A percentile compares a stretch with the other conserved stretches of the same genome.
Conservation (phyloP, 2,113 vertebrate genomes). For the Herpetotheres cachinnans region DNA sequence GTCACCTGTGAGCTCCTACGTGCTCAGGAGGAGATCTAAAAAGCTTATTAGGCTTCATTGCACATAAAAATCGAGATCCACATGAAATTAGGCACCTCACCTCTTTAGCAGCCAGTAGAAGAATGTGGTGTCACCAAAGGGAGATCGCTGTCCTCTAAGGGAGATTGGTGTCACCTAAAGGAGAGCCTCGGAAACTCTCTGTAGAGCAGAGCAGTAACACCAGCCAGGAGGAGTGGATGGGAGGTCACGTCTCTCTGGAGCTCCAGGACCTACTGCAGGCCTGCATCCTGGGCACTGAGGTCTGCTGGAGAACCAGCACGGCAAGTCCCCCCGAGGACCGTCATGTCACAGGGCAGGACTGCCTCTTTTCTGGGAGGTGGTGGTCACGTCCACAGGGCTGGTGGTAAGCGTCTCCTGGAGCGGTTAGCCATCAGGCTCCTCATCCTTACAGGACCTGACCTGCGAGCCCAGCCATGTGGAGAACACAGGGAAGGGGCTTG, state of each 20-base stretch:
- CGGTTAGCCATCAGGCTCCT: background rate
- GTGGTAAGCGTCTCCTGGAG: background rate
- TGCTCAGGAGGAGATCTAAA: background rate
- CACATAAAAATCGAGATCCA: background rate
- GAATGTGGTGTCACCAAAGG: background rate
- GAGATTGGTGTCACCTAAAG: background rate
- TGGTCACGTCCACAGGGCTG: background rate
- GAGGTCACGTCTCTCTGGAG: background rate
- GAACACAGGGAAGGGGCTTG: background rate
- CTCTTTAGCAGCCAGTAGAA: background rate
- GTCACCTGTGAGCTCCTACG: background rate
- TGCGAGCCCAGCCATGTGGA: background rate
- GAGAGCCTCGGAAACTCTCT: background rate
- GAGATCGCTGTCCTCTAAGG: background rate
- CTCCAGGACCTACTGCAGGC: background rate
- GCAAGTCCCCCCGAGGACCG: fast-evolving
- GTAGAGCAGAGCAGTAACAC: background rate
- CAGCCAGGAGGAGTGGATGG: background rate
- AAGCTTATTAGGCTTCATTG: background rate
- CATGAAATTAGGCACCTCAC: background rate
- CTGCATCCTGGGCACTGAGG: background rate
- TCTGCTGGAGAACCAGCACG: background rate
- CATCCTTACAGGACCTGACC: background rate
- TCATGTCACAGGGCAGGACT: background rate
- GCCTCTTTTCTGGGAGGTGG: background rate